A percentile compares a stretch with the other conserved stretches of the same genome.
Conservation (phyloP, 2,797 vertebrate species). For the Onychomys arenicola region DNA sequence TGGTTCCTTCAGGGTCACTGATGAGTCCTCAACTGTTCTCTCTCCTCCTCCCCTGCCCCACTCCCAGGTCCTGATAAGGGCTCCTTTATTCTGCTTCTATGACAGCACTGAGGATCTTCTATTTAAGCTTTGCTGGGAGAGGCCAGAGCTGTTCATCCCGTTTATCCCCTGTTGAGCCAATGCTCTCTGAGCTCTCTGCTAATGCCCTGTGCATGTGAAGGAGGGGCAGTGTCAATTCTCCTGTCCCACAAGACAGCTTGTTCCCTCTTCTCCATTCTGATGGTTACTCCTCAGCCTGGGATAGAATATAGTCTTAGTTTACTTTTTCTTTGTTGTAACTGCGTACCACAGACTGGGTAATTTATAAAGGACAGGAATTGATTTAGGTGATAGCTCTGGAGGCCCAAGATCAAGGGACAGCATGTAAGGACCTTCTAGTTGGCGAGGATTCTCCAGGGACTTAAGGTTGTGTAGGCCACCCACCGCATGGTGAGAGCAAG, state of each 20-base stretch:
- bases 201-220: rapidly evolving
- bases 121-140: background rate
- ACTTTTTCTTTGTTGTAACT: background rate
- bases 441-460: background rate
- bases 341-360: background rate
- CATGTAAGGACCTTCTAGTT: background rate
- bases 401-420: background rate
- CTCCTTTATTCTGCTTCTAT: background rate
- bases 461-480: background rate
- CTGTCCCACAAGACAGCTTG: background rate
- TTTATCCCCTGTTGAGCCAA: background rate
- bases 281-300: background rate
- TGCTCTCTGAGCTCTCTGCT: background rate
- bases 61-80: background rate
- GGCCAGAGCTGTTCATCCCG: too few species aligned
- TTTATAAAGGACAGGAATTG: background rate
- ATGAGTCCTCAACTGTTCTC: background rate
- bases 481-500: background rate
- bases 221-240: rapidly evolving
- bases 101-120: background rate
- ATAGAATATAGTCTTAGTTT: background rate
- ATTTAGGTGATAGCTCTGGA: background rate
- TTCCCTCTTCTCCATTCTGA: background rate
- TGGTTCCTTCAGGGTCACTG: background rate
- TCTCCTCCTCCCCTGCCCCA: background rate